Evolutionary conservation across 2,797 vertebrate species (phyloP).

Genomic region (Iguana delicatissima): DNA sequence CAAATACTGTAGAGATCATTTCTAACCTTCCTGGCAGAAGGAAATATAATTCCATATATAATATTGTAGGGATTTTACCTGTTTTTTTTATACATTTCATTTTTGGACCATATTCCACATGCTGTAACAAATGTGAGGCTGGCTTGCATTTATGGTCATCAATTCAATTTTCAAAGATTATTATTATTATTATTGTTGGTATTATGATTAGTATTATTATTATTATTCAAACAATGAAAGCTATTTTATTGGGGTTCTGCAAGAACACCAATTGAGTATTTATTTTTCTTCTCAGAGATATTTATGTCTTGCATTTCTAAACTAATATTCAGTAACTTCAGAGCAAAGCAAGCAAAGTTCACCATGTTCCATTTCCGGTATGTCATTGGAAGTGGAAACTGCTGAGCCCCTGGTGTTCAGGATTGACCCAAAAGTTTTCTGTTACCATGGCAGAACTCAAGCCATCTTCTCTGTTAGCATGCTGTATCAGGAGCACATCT

Average conservation of each 20-base stretch:
- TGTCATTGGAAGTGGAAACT: not conserved
- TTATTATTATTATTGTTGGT: not conserved
- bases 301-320: slow-evolving; percentile 52
- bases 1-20: slow-evolving; percentile 72
- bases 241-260: slow-evolving; percentile 43
- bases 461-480: not conserved
- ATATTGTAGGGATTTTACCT: slow-evolving; percentile 80
- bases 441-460: not conserved
- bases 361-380: not conserved
- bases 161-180: slow-evolving; percentile 57
- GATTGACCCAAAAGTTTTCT: not conserved
- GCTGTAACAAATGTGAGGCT: slow-evolving; percentile 62
- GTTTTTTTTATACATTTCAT: slow-evolving; percentile 83
- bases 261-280: slow-evolving; percentile 53
- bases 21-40: slow-evolving; percentile 73
- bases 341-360: slow-evolving; percentile 32
- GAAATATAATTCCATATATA: slow-evolving; percentile 76
- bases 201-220: not conserved
- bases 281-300: slow-evolving; percentile 45
- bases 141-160: slow-evolving; percentile 66
- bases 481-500: not conserved
- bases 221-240: slow-evolving; percentile 50
- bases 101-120: slow-evolving; percentile 74
- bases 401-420: not conserved
- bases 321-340: slow-evolving; percentile 48